Percentiles rank a stretch among this genome's conserved stretches.
These are phyloP conservation scores for Cynoglossus semilaevis DNA, from an alignment of 2,113 vertebrate genomes.

Conservation along the genomic window DNA sequence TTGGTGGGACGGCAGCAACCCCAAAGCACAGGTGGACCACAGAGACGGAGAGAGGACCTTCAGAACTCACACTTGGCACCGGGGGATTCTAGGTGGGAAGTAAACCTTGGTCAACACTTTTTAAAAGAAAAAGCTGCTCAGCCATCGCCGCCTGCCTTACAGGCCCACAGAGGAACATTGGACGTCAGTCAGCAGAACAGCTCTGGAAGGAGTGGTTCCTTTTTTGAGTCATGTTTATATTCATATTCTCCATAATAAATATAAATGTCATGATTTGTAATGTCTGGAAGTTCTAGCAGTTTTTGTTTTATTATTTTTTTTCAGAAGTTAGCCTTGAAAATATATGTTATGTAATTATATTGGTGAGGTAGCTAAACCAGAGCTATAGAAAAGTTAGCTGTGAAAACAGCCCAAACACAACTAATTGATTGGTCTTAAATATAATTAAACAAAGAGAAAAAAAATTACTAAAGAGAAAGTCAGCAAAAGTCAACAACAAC, in stretches of 20 bases:
- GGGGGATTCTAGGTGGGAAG: conserved; percentile 64
- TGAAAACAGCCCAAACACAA: too few relatives aligned
- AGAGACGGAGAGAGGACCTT: conserved; percentile 28
- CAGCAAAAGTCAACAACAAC: too few relatives aligned
- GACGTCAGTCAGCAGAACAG: conserved; percentile 46
- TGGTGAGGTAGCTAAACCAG: too few relatives aligned
- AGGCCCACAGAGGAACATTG: conserved; percentile 54
- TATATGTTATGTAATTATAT: too few relatives aligned
- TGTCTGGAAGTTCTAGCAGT: too few relatives aligned
- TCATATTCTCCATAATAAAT: conserved; percentile 57
- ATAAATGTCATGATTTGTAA: neutral
- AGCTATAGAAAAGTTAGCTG: too few relatives aligned
- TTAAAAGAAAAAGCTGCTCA: conserved; percentile 47
- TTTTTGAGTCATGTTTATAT: conserved; percentile 65
- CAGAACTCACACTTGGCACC: conserved; percentile 23
- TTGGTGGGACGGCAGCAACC: conserved; percentile 52
- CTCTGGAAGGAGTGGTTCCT: conserved; percentile 31
- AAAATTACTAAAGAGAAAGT: too few relatives aligned
- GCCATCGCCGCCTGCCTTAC: conserved; percentile 73
- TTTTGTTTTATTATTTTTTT: too few relatives aligned
- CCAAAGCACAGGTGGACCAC: conserved; percentile 43
- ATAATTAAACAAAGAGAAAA: too few relatives aligned
- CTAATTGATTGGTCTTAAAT: too few relatives aligned
- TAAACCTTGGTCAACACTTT: conserved; percentile 57
- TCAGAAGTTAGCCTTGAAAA: too few relatives aligned